Evolutionary conservation across 1,140 invertebrate species (phyloP), one percentile per base, ranked within the genome.

Genomic region (Trachelipus rathkii): DNA sequence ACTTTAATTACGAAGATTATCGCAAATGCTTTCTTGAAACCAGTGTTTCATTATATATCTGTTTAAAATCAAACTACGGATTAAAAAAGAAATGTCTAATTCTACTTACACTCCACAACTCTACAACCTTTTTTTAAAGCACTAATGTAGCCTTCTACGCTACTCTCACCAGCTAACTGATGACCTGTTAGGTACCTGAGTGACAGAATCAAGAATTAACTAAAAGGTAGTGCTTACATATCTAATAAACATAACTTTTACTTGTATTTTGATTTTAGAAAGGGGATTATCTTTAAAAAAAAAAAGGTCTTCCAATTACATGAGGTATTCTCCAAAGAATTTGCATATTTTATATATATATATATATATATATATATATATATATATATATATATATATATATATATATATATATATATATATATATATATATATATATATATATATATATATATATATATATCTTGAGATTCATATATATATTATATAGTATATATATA

Each of bases 111-210:
- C 83, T 88, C 87, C 60, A 88, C 82, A 77, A 86, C 88, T 23
- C 87, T 83, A 79, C 86, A 88, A 9, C 87, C 87, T 71, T 77
- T 79, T 78, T 84, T 84, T 23, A 88, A 81, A 68, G 86, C 86
- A 76, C 84, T 82, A 15, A 88, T 86, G 80, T 88, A 88, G 2
- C 84, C 89, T 82, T 89, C 89, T 66, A 89, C 84, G 78, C 87
- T 88, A 78, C 87, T 87, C 24, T 86, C 84, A 10, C 89, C 88
- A 67, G 85, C 85, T 21, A 89, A 82, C 82, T 89, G 89, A 81
- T 88, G 87, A 45, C 87, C 87, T 4, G 87, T 84, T 46, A 90
- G 82, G 82, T 89, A 88, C 13, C 87, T 87, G 77, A 46, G 82
- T 75, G 10, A 72, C 33, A 33, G 33, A 33, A 33, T 33, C 33